A percentile compares a stretch with the other conserved stretches of the same genome.
Conservation (phyloP, 2,888 invertebrate genomes). For the Temnothorax unifasciatus region DNA sequence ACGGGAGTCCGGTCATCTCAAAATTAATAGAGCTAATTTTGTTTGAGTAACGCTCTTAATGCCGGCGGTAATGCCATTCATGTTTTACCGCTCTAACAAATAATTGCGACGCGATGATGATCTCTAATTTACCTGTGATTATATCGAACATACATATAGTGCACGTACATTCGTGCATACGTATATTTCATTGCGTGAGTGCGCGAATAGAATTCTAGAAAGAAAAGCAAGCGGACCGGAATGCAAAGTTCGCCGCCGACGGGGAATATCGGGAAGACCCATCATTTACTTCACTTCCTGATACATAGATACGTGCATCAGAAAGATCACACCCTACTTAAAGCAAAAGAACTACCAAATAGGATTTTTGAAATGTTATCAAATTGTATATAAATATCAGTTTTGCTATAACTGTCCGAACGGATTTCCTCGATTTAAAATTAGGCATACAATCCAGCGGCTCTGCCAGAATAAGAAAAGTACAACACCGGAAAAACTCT, state of each 20-base stretch:
- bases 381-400: neutral
- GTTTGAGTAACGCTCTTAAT: conserved; percentile 37
- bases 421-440: neutral
- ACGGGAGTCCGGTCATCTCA: neutral
- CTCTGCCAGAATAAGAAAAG: neutral
- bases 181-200: conserved; percentile 40
- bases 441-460: neutral
- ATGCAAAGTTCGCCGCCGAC: conserved; percentile 38
- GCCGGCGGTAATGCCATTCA: conserved; percentile 31
- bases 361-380: neutral
- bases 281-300: conserved; percentile 31
- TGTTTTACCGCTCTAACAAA: conserved; percentile 32
- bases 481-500: conserved; percentile 14
- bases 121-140: conserved; percentile 55
- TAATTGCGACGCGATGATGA: conserved; percentile 55
- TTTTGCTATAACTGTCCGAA: neutral
- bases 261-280: conserved; percentile 21
- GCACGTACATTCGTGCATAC: neutral
- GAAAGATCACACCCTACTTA: neutral
- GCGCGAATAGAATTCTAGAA: conserved; percentile 37
- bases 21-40: conserved; percentile 49
- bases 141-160: conserved; percentile 24
- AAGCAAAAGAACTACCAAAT: neutral
- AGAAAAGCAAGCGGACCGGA: conserved; percentile 38
- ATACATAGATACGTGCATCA: neutral